Evolutionary conservation across 2,113 vertebrate species (phyloP).

Genomic region (Marmota monax): DNA sequence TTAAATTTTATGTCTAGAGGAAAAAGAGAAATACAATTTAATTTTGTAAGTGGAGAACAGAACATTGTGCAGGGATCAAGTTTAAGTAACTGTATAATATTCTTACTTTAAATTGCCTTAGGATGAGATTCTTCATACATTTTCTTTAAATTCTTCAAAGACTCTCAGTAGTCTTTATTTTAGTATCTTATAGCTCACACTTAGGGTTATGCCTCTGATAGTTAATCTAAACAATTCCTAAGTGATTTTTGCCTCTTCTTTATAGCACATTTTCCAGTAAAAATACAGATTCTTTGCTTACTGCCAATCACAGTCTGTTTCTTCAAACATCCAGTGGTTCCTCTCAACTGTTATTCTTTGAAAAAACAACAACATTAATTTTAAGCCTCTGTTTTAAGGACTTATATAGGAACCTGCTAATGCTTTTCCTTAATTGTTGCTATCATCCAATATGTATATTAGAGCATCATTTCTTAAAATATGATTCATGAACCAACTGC

Average conservation of each 20-base stretch:
- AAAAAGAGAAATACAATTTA: slow-evolving; percentile 22
- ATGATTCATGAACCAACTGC: neutral
- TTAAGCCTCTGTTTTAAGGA: slow-evolving; percentile 13
- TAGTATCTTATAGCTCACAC: neutral
- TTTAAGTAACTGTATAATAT: neutral
- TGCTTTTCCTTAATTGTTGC: neutral
- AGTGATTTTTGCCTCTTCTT: neutral
- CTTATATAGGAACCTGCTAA: neutral
- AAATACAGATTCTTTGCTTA: neutral
- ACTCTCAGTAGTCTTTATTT: neutral
- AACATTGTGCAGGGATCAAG: neutral
- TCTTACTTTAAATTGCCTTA: neutral
- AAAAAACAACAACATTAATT: neutral
- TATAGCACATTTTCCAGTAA: neutral
- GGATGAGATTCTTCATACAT: neutral
- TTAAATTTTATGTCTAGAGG: neutral
- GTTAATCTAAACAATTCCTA: neutral
- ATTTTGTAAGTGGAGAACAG: neutral
- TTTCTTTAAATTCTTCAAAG: slow-evolving; percentile 10
- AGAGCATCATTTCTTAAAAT: slow-evolving; percentile 32
- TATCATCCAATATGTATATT: neutral
- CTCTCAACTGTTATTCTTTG: neutral
- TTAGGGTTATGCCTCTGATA: neutral
- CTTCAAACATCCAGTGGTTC: slow-evolving; percentile 15
- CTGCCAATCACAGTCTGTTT: neutral